Evolutionary conservation across 2,797 vertebrate genomes (phyloP), one percentile per base, ranked within the genome.

Genomic region (Helostoma temminkii): DNA sequence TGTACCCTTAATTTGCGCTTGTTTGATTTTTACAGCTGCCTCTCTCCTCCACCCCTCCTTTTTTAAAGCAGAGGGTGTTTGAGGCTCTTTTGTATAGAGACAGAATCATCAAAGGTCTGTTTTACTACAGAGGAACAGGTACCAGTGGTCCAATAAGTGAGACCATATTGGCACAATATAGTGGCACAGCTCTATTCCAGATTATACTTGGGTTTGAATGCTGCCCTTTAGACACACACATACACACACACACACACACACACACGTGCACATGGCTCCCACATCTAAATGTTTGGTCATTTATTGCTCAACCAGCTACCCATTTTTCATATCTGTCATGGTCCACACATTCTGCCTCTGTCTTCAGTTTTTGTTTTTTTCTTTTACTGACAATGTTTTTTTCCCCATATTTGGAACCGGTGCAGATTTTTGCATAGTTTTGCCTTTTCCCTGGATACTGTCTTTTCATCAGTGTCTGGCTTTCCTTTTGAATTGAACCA

Each of bases 251-350:
- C 39, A 52, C 66, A 66, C 66, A 56, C 58, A 64, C 60, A 66
- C 24, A 43, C 73, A n/a, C 69, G 66, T n/a, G 46, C 73, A n/a
- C 69, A 68, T n/a, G 46, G 46, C 66, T 80, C 73, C 81, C 76
- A 84, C 76, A 83, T 91, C 86, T 89, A 83, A 90, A 84, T 89
- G 78, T 86, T 89, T 69, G 76, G 82, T 80, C 83, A 88, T 85
- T 90, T 87, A 86, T 89, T 88, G 72, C 84, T 78, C 87, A 88
- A 87, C 74, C 69, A 68, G 63, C 68, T 18, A 67, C 61, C 82
- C 87, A 91, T 92, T 92, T 92, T 92, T 93, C 88, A 92, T 86
- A 85, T 89, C 86, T 93, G 90, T 89, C 89, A 90, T 68, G 72
- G 47, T 90, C 76, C 70, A 80, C 84, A 82, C 83, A 79, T 70